Base-by-base conservation (phyloP, 2,113 vertebrate genomes). In the Scalopus aquaticus region DNA sequence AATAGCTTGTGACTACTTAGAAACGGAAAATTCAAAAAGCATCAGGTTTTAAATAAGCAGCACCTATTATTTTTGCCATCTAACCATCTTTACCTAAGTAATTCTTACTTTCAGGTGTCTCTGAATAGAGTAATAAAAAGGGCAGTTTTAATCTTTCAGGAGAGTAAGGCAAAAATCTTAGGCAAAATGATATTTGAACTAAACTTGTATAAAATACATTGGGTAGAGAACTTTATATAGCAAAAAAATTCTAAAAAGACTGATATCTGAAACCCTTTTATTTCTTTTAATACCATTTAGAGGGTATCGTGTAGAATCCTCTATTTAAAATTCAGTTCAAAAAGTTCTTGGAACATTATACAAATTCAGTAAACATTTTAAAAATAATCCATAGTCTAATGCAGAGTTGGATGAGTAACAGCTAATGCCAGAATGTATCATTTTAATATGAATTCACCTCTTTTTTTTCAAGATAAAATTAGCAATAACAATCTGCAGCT, bases 311-410 rank as follows among this genome's bases (percentile, higher is more conserved):
- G 83, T 35, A 49, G 46, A 94, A 90, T 49, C 88, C 54, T 80
- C 51, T 80, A 49, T 73, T 92, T n/a, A 84, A 95, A 93, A 90
- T 76, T 81, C 46, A 95, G 54, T 73, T 91, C 37, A 74, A 91
- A 85, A 85, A 94, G 93, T 82, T 46, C 15, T 13, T 19, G 64
- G 15, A 91, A 79, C 49, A 6, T 13, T 90, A 79, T 20, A 80
- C 39, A 73, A 72, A 88, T 54, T 78, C 22, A 88, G 28, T 13
- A 92, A 5, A 84, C 9, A 80, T 82, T 94, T 32, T 4, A 92
- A 81, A 93, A 78, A 77, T 90, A 81, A 88, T 86, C 69, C 85
- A 89, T n/a, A 91, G 51, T 78, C 56, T 79, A 90, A 77, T 78
- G 30, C 39, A 85, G 42, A 70, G 26, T 80, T 87, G 76, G 80